A percentile compares a stretch with the other conserved stretches of the same genome.
Evolutionary conservation across 1,140 invertebrate genomes (phyloP).

Genomic region (Zaprionus tsacasi): DNA sequence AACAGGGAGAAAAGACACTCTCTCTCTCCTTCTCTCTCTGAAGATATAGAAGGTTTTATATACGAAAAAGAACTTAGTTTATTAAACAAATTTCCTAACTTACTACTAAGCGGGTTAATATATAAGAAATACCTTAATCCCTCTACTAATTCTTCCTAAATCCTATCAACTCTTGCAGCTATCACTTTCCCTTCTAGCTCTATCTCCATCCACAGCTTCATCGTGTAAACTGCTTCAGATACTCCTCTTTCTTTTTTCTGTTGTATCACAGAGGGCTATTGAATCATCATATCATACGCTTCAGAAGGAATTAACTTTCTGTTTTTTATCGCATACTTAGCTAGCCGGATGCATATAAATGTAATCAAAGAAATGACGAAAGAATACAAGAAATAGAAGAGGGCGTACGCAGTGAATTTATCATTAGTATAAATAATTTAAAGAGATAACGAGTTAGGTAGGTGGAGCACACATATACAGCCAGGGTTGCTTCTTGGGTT

Average conservation of each 20-base stretch:
- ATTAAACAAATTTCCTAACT: too few relatives aligned
- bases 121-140: too few relatives aligned
- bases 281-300: slow-evolving; percentile 7
- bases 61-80: not conserved
- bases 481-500: not conserved
- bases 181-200: not conserved
- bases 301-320: not conserved
- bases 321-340: slow-evolving; percentile 15
- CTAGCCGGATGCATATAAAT: slow-evolving; percentile 11
- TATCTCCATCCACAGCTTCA: not conserved
- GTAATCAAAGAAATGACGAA: slow-evolving; percentile 8
- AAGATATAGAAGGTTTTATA: not conserved
- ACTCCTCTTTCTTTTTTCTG: not conserved
- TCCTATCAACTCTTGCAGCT: not conserved
- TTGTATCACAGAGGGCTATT: slow-evolving; percentile 19
- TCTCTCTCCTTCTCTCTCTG: too few relatives aligned
- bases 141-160: not conserved
- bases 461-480: not conserved
- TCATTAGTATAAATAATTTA: slow-evolving; percentile 17
- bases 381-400: not conserved
- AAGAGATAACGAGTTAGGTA: slow-evolving; percentile 2
- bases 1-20: not conserved
- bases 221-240: not conserved
- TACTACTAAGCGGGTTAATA: too few relatives aligned
- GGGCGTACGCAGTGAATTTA: not conserved